Conservation (phyloP, 1,140 invertebrate genomes). For the Papilio polytes region DNA sequence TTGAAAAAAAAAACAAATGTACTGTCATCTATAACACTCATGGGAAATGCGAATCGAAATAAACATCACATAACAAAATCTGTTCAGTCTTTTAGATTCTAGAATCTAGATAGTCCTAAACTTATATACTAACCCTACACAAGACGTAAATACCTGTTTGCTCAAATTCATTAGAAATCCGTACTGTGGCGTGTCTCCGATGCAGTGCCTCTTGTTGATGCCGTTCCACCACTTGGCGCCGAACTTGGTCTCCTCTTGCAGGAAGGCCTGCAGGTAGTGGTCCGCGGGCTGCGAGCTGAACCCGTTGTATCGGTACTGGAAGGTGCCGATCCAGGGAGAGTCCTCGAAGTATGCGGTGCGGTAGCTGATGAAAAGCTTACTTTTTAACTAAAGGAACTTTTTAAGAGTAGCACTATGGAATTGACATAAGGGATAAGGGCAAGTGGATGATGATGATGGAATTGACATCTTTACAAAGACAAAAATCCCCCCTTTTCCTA, state of each 20-base stretch:
- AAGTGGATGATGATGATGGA: too few relatives aligned
- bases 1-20: background rate
- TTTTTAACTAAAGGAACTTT: background rate
- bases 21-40: too few relatives aligned
- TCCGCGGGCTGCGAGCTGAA: conserved; percentile 93
- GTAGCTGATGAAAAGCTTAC: conserved; percentile 72
- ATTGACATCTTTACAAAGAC: too few relatives aligned
- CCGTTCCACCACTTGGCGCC: conserved; percentile 69
- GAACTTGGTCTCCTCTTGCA: conserved; percentile 85
- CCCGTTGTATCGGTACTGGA: conserved; percentile 94
- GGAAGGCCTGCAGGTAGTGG: conserved; percentile 93
- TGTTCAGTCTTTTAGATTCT: too few relatives aligned
- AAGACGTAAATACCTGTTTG: conserved; percentile 83
- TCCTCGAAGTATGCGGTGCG: conserved; percentile 94
- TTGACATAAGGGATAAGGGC: too few relatives aligned
- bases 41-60: too few relatives aligned
- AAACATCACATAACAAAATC: too few relatives aligned
- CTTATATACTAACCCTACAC: too few relatives aligned
- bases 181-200: conserved; percentile 90
- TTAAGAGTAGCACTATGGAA: too few relatives aligned
- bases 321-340: conserved; percentile 91
- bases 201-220: conserved; percentile 86
- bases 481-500: conserved; percentile 70
- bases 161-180: conserved; percentile 85
- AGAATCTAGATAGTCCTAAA: too few relatives aligned